Evolutionary conservation across 2,888 invertebrate species (phyloP).

Genomic region (Catocala nupta): DNA sequence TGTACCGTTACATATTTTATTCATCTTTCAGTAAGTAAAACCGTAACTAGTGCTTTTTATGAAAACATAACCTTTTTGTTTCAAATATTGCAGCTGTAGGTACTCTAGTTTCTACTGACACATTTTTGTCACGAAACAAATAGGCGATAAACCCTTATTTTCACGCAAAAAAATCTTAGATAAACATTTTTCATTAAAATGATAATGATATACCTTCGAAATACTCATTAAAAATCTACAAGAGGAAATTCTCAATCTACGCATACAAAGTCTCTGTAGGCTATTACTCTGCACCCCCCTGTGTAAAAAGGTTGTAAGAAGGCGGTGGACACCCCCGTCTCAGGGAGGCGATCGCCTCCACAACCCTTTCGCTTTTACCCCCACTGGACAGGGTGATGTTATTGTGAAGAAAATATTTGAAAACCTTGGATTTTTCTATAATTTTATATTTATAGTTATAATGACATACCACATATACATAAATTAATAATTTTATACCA

Average conservation of each 20-base stretch:
- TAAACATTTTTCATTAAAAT: conserved; percentile 51
- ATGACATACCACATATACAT: neutral
- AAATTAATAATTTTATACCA: too few species aligned
- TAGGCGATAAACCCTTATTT: conserved; percentile 22
- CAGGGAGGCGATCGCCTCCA: conserved; percentile 79
- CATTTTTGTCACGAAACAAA: conserved; percentile 16
- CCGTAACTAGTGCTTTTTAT: neutral
- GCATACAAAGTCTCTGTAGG: conserved; percentile 71
- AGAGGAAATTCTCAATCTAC: conserved; percentile 58
- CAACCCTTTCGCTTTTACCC: conserved; percentile 88
- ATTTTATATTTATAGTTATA: neutral
- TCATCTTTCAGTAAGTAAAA: too few species aligned
- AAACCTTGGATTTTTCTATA: conserved; percentile 6
- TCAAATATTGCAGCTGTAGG: neutral
- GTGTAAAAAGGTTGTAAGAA: conserved; percentile 87
- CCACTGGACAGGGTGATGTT: conserved; percentile 79
- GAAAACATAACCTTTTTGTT: neutral
- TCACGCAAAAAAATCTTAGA: conserved; percentile 15
- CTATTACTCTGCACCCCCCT: conserved; percentile 80
- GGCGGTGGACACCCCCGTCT: conserved; percentile 81
- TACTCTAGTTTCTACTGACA: neutral
- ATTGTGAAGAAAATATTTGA: conserved; percentile 52
- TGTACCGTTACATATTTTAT: too few species aligned
- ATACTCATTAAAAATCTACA: conserved; percentile 59
- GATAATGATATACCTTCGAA: conserved; percentile 52